A percentile compares a stretch with the other conserved stretches of the same genome.
Evolutionary conservation across 2,113 vertebrate genomes (phyloP).

Genomic region (Actinemys pallida): DNA sequence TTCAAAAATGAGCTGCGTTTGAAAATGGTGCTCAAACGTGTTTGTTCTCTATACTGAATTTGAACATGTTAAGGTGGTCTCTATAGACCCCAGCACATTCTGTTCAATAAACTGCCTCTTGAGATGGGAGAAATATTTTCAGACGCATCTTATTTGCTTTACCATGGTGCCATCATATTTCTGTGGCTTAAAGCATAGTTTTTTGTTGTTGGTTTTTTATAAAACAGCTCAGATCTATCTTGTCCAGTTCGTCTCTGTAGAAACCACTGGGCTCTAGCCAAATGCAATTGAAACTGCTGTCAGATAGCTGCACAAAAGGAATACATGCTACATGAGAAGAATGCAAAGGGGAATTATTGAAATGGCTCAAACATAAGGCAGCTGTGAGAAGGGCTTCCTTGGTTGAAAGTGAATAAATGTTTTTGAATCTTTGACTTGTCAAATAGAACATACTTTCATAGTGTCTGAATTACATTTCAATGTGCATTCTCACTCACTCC

Average conservation of each 20-base stretch:
- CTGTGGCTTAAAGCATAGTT: not conserved
- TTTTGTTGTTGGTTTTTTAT: not conserved
- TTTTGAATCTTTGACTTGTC: not conserved
- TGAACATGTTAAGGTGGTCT: too few species aligned
- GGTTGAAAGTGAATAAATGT: fast-evolving
- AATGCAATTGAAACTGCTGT: not conserved
- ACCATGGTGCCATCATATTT: not conserved
- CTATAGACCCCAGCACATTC: too few species aligned
- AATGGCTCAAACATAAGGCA: not conserved
- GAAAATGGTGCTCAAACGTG: too few species aligned
- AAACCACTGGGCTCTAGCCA: not conserved
- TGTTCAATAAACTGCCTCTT: not conserved
- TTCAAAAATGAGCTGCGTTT: too few species aligned
- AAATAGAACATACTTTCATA: not conserved
- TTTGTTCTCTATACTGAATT: too few species aligned
- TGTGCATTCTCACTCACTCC: not conserved
- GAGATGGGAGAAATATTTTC: not conserved
- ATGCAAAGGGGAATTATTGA: not conserved
- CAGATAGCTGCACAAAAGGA: not conserved
- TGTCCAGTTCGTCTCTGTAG: not conserved
- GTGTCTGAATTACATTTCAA: not conserved
- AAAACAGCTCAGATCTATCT: not conserved
- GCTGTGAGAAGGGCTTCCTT: not conserved
- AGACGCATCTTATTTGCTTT: not conserved
- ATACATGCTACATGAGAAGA: not conserved